Base-by-base conservation (phyloP, 2,888 invertebrate genomes). In the Parelbella ahira region DNA sequence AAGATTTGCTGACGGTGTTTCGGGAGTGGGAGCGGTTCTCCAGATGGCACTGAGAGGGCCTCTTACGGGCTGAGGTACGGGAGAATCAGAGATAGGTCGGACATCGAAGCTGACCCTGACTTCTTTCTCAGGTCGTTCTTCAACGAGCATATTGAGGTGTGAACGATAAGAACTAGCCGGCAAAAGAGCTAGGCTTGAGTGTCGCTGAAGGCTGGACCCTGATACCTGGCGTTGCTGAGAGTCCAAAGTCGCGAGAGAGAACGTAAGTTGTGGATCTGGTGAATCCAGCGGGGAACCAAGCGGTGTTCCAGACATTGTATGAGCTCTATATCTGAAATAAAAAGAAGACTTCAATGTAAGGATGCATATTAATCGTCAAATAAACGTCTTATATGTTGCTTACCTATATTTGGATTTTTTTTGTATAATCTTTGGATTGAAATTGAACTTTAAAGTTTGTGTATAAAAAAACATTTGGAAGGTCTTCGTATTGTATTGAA, bases 271-370 rank as follows among this genome's bases (percentile, higher is more conserved):
- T 30, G 89, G 93, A 58, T 94, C 94, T 10, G 94, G 93, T 6
- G 94, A 94, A 73, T 95, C 95, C 68, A 94, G 82, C n/a, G 95
- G 95, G 48, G 94, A 94, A 53, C 93, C 94, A 45, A 93, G 88
- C 2, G 94, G 92, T 36, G 94, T 94, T 33, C 94, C 94, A 54
- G 92, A 89, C 68, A 93, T 93, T 55, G 94, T 93, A 79, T 94
- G 95, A 44, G 94, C 92, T 63, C 94, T 92, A 78, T 93, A 94
- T 88, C 95, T 95, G 89, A 53, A 89, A 27, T 1, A n/a, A n/a
- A n/a, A n/a, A n/a, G n/a, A n/a, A n/a, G n/a, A n/a, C n/a, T n/a
- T n/a, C n/a, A n/a, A n/a, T n/a, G n/a, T n/a, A n/a, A n/a, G n/a
- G n/a, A n/a, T n/a, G n/a, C n/a, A n/a, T n/a, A n/a, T n/a, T n/a